phyloP scores from a whole-genome alignment of 2,113 vertebrate genomes.

The Vidua macroura region DNA sequence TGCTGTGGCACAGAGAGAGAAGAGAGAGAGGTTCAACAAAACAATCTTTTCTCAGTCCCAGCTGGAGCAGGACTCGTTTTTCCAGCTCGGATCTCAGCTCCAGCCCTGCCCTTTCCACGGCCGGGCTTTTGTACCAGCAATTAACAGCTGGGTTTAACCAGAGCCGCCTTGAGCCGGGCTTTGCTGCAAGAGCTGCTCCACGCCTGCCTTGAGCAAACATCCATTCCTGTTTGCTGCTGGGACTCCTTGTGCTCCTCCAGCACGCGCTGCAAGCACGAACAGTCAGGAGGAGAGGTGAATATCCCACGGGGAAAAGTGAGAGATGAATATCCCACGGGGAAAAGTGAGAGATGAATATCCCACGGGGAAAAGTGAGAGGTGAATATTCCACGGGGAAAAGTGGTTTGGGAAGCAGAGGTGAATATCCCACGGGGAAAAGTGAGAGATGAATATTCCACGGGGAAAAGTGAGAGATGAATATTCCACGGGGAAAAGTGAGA shows the following conservation, averaged over 20 bases:
- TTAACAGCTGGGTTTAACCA: background rate
- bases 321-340: too few relatives aligned
- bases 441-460: too few relatives aligned
- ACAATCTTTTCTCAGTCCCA: background rate
- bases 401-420: background rate
- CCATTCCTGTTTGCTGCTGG: background rate
- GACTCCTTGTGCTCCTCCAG: background rate
- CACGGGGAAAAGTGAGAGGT: too few relatives aligned
- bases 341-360: background rate
- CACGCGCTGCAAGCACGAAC: rapidly evolving
- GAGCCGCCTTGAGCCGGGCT: background rate
- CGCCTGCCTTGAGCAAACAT: background rate
- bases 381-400: too few relatives aligned
- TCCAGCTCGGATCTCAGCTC: background rate
- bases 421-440: too few relatives aligned
- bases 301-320: background rate
- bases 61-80: slow-evolving; percentile 29
- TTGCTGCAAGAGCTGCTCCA: background rate
- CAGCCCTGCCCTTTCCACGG: background rate
- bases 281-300: rapidly evolving
- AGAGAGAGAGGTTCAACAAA: background rate
- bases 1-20: background rate
- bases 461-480: too few relatives aligned
- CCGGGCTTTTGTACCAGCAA: background rate
- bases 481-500: too few relatives aligned